Evolutionary conservation across 2,797 vertebrate species (phyloP).

Genomic region (Streptopelia turtur): DNA sequence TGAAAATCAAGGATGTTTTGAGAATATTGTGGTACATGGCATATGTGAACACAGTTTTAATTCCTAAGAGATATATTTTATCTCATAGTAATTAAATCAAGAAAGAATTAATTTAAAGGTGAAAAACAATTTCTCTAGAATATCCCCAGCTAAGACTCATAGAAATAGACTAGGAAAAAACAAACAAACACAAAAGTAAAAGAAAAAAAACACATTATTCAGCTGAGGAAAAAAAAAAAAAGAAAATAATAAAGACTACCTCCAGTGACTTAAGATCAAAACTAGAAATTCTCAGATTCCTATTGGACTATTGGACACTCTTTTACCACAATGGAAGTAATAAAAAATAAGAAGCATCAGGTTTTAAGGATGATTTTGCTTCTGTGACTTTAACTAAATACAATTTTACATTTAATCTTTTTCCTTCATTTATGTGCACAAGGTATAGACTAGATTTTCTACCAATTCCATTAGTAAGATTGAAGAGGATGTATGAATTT

Average conservation of each 20-base stretch:
- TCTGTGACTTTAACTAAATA: background rate
- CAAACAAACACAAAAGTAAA: background rate
- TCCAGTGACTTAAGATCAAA: background rate
- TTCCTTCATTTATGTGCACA: background rate
- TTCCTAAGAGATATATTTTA: background rate
- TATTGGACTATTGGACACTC: rapidly evolving
- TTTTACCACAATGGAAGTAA: background rate
- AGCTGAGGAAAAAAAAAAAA: background rate
- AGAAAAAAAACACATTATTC: background rate
- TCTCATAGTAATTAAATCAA: background rate
- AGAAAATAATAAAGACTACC: background rate
- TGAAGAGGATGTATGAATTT: background rate
- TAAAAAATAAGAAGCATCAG: background rate
- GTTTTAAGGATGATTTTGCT: background rate
- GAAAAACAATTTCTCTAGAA: background rate
- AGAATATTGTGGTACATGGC: background rate
- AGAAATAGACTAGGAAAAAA: background rate
- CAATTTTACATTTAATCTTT: background rate
- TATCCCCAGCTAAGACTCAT: background rate
- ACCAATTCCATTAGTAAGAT: background rate
- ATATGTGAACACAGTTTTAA: background rate
- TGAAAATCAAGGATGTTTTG: background rate
- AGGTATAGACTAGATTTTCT: background rate
- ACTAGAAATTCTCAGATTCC: background rate
- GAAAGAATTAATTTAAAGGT: background rate